These are phyloP conservation scores for Archivesica marissinica DNA, from an alignment of 1,140 invertebrate genomes.

Conservation along the genomic window DNA sequence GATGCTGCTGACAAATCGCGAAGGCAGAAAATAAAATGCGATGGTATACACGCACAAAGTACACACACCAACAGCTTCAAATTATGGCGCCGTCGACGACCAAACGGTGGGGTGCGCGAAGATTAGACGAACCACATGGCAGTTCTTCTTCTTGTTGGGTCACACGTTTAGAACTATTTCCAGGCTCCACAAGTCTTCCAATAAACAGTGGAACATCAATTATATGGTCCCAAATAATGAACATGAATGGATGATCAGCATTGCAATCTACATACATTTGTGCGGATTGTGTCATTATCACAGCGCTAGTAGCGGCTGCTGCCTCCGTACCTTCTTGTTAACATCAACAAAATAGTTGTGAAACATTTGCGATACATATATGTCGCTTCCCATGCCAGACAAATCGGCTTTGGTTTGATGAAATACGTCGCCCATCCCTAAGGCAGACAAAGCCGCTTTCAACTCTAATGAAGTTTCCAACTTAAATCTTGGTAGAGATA, in stretches of 20 bases:
- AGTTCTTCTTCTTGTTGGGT: not conserved
- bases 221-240: conserved; percentile 88
- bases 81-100: no score
- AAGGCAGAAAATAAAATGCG: no score
- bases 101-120: no score
- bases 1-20: no score
- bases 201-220: conserved; percentile 88
- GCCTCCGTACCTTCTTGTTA: conserved; percentile 75
- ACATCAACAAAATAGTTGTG: conserved; percentile 86
- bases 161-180: not conserved
- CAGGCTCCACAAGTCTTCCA: conserved; percentile 82
- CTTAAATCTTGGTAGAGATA: conserved; percentile 88
- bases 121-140: no score
- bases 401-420: conserved; percentile 44
- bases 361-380: conserved; percentile 79
- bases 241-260: conserved; percentile 89
- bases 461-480: conserved; percentile 86
- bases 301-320: conserved; percentile 67
- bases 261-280: conserved; percentile 85
- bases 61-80: no score
- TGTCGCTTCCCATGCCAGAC: conserved; percentile 74
- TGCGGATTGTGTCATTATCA: not conserved
- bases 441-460: conserved; percentile 72
- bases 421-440: conserved; percentile 85
- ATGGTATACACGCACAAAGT: no score